Evolutionary conservation across 2,797 vertebrate genomes (phyloP), one percentile per base, ranked within the genome.

Genomic region (Erpetoichthys calabaricus): DNA sequence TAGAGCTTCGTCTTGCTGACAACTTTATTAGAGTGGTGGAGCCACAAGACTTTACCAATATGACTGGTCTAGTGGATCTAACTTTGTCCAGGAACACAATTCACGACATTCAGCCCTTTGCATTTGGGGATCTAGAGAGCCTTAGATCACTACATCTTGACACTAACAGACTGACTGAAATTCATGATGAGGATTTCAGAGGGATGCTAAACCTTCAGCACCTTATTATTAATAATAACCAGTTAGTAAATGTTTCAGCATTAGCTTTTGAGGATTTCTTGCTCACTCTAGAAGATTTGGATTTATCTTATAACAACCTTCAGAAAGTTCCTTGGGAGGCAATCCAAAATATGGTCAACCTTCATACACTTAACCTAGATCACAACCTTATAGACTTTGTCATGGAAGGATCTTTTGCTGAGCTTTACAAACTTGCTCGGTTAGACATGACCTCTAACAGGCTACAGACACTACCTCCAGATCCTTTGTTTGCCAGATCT

Each of bases 391-490:
- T 96, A 6, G 87, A 94, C 55, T 80, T 86, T 61, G 78, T 96
- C 54, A 82, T 85, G 1, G 90, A 91, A 3, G 91, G 91, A 51
- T 85, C 87, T 56, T 94, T 96, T 4, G 80, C 86, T 6, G 89
- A 92, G 68, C 85, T 96, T 3, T 83, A 90, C 65, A 91, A 92
- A 64, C 89, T 96, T 8, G 89, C 91, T 1, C 80, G 92, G 58
- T 76, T 96, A 51, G 92, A 94, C 72, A 91, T 96, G 85, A 96
- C 92, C 57, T 96, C 92, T 56, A 96, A 96, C 73, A 79, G 91
- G 63, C 75, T 96, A 47, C 81, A 87, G 59, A 94, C 91, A 0
- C 75, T 96, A 68, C 89, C 91, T 3, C 92, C 92, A 0, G 92
- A 96, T 72, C 82, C 92, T 0, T 68, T 94, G 61, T 96, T 96